phyloP scores from a whole-genome alignment of 2,888 invertebrate species.

The Hybos culiciformis region DNA sequence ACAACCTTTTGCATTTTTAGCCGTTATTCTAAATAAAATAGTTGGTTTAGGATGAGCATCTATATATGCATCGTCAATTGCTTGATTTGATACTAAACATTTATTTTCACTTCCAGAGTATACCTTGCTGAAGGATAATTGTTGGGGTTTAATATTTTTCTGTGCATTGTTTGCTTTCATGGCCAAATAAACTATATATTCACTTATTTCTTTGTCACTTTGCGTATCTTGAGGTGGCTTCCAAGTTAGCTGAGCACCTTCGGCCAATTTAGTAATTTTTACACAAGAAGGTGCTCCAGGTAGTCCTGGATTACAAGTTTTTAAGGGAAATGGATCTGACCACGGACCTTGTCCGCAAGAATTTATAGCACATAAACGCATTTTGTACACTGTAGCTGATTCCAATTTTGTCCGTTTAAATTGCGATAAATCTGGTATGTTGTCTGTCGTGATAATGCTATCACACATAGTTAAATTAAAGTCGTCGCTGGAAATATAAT shows the following conservation, averaged over 20 bases:
- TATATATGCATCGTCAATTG: constrained; percentile 17
- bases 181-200: constrained; percentile 20
- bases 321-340: constrained; percentile 19
- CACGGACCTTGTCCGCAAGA: constrained; percentile 18
- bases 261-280: constrained; percentile 19
- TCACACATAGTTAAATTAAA: constrained; percentile 13
- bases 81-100: constrained; percentile 18
- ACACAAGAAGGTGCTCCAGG: constrained; percentile 20
- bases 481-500: constrained; percentile 15
- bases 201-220: constrained; percentile 18
- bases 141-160: constrained; percentile 13
- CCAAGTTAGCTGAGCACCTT: constrained; percentile 20
- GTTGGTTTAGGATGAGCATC: constrained; percentile 20
- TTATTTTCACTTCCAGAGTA: constrained; percentile 19
- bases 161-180: constrained; percentile 15
- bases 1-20: constrained; percentile 20
- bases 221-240: constrained; percentile 17
- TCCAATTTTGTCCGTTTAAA: constrained; percentile 16
- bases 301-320: constrained; percentile 19
- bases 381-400: constrained; percentile 19
- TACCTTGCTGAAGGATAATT: constrained; percentile 19
- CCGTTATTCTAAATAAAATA: constrained; percentile 19
- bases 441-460: constrained; percentile 9
- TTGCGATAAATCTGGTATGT: constrained; percentile 16
- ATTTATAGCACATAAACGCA: constrained; percentile 19